Percentiles rank a stretch among this genome's conserved stretches.
Evolutionary conservation across 2,797 vertebrate species (phyloP).

Genomic region (Lepilemur ruficaudatus): DNA sequence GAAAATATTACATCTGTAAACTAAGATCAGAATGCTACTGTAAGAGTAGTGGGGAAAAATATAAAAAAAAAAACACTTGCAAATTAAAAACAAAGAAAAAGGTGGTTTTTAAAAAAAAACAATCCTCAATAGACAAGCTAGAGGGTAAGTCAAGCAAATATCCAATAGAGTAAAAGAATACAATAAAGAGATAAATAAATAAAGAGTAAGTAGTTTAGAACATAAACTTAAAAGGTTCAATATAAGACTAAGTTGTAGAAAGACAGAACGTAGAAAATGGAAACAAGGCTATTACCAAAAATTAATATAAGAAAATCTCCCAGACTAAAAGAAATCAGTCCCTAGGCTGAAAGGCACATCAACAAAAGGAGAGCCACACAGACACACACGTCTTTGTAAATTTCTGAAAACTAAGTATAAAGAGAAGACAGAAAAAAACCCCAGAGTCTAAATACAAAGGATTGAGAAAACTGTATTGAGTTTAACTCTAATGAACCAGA

Average conservation of each 20-base stretch:
- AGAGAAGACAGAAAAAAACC: background rate
- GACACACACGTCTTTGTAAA: background rate
- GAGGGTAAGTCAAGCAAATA: background rate
- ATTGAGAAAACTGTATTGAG: background rate
- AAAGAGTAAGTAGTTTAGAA: background rate
- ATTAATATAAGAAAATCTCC: background rate
- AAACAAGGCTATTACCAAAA: background rate
- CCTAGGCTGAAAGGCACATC: background rate
- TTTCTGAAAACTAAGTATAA: background rate
- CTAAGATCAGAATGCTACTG: background rate
- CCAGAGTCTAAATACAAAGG: background rate
- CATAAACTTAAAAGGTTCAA: background rate
- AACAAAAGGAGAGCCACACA: background rate
- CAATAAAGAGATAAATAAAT: background rate
- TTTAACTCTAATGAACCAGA: background rate
- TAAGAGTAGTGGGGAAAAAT: background rate
- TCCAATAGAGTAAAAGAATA: background rate
- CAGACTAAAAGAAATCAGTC: background rate
- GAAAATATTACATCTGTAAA: background rate
- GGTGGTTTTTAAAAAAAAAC: background rate
- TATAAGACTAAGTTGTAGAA: background rate
- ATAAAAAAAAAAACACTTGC: background rate
- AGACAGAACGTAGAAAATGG: background rate
- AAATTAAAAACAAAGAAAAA: constrained; percentile 16
- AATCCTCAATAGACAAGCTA: background rate